Evolutionary conservation across 2,797 vertebrate species (phyloP), one percentile per base, ranked within the genome.

Genomic region (Emys orbicularis): DNA sequence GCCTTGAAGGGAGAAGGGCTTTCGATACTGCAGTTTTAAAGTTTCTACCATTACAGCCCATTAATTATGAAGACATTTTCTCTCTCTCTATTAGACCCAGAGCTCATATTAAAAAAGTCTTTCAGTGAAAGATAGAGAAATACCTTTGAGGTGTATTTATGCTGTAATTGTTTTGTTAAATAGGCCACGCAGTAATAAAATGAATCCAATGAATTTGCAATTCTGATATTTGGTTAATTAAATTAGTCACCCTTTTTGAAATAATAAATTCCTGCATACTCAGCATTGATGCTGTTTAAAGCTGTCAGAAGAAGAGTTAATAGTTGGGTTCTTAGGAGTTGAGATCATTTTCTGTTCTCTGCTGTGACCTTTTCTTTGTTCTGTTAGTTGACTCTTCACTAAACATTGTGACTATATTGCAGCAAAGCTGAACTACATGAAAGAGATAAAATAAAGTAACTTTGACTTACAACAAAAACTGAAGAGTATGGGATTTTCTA

Each of bases 91-190:
- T 95, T 92, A 76, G 44, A 87, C 74, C 18, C 81, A 90, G 54
- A 93, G 44, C 6, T 87, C 27, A 8, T 53, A 86, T 83, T 92
- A 83, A 41, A 87, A 79, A 79, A 37, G 25, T 49, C 15, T 77
- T 77, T 49, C 41, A 52, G n/a, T 54, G 49, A 59, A 68, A 61
- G 74, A 15, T 18, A 86, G 31, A 47, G 54, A 93, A 83, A 92
- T 84, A 29, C 41, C 90, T 95, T 90, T 93, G 80, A 88, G 94
- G 76, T 52, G 59, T 29, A 86, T 90, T 92, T 94, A 95, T 59
- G 12, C 56, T 56, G 34, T 81, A 82, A 81, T 94, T 61, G 3
- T 59, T 95, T 81, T 57, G 56, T 57, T 81, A 91, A 94, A 92
- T 68, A 88, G 95, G 31, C 31, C 86, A 47, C 21, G 9, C 4